These are phyloP conservation scores for Seira sanloemensis DNA, from an alignment of 2,888 invertebrate genomes.

Conservation along the genomic window DNA sequence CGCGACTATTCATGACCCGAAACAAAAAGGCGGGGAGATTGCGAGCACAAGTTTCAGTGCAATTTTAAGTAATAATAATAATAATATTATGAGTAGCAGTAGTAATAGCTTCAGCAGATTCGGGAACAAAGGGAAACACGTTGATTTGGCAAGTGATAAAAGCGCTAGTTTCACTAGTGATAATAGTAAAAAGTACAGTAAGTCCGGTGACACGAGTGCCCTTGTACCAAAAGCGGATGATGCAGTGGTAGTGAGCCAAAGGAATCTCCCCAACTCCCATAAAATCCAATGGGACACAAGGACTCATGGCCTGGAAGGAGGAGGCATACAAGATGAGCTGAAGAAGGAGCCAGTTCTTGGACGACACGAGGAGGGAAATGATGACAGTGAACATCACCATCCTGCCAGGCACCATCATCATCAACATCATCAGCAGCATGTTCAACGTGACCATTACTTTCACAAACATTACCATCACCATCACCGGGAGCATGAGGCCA, in stretches of 20 bases:
- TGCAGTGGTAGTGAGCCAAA: conserved; percentile 45
- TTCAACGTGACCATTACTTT: conserved; percentile 44
- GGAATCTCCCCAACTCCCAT: conserved; percentile 54
- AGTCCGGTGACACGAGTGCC: conserved; percentile 35
- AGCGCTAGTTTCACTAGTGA: conserved; percentile 21
- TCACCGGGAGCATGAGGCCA: conserved; percentile 4
- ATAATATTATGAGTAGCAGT: conserved; percentile 46
- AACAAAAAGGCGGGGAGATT: conserved; percentile 44
- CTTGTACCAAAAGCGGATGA: conserved; percentile 26
- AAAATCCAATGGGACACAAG: conserved; percentile 52
- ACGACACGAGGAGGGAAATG: conserved; percentile 33
- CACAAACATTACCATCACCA: conserved; percentile 36
- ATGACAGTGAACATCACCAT: conserved; percentile 43
- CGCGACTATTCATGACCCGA: conserved; percentile 37
- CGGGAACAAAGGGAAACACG: conserved; percentile 57
- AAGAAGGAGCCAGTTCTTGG: conserved; percentile 15
- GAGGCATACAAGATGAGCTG: conserved; percentile 40
- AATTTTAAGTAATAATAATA: conserved; percentile 23
- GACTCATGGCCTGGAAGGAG: conserved; percentile 43
- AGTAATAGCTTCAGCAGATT: conserved; percentile 43
- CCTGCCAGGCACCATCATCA: conserved; percentile 57
- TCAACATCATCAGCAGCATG: conserved; percentile 32
- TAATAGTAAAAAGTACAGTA: conserved; percentile 33
- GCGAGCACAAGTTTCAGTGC: not conserved
- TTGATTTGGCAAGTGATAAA: conserved; percentile 57